A percentile compares a stretch with the other conserved stretches of the same genome.
Evolutionary conservation across 2,888 invertebrate species (phyloP).

Genomic region (Scaptomyza polygonia): DNA sequence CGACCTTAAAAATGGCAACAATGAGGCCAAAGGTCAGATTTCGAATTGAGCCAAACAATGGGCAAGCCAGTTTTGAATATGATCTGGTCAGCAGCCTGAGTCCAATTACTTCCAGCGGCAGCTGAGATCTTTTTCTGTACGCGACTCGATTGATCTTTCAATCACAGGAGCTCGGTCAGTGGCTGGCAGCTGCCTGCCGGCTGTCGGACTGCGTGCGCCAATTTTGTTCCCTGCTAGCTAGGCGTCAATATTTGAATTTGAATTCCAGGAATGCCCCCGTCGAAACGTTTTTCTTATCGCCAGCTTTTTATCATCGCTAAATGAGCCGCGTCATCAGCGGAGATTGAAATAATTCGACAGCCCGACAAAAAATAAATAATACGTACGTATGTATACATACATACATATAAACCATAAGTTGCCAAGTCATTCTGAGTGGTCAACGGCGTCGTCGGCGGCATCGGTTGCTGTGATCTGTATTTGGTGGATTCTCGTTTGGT

Average conservation of each 20-base stretch:
- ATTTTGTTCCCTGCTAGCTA: conserved; percentile 39
- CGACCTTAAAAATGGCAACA: conserved; percentile 51
- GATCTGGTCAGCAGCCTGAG: conserved; percentile 39
- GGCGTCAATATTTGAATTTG: conserved; percentile 44
- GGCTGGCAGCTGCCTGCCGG: conserved; percentile 37
- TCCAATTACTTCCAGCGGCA: conserved; percentile 65
- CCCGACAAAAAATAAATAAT: conserved; percentile 11
- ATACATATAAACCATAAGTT: conserved; percentile 49
- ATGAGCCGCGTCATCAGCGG: conserved; percentile 75
- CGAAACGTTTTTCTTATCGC: conserved; percentile 53
- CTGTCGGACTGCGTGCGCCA: conserved; percentile 57
- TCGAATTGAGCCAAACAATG: conserved; percentile 43
- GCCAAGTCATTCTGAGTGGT: conserved; percentile 72
- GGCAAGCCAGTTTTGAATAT: conserved; percentile 40
- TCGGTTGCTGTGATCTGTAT: conserved; percentile 45
- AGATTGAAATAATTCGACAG: conserved; percentile 75
- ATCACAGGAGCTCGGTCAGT: conserved; percentile 41
- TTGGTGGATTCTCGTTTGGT: conserved; percentile 22
- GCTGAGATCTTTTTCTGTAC: conserved; percentile 44
- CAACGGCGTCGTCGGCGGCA: conserved; percentile 41
- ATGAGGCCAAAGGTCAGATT: conserved; percentile 65
- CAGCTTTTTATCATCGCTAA: conserved; percentile 73
- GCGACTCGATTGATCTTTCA: conserved; percentile 71
- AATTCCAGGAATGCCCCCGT: conserved; percentile 56
- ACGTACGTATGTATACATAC: no score